These are phyloP conservation scores for Ichneumoninae sp. DNA, from an alignment of 2,888 invertebrate species.

Conservation along the genomic window DNA sequence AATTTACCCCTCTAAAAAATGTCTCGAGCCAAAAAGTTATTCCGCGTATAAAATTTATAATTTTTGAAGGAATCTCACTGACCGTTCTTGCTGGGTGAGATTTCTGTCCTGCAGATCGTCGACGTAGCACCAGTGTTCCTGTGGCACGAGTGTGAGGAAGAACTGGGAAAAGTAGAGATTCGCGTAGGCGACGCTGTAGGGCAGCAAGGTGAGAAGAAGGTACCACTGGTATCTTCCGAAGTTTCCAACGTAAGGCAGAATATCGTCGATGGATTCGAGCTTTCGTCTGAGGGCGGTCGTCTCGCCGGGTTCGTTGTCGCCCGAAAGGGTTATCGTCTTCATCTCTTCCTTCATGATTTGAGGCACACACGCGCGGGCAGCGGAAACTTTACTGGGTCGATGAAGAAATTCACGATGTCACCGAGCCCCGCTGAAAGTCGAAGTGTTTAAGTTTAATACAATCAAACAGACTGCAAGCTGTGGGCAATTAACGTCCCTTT, in stretches of 20 bases:
- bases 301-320: constrained; percentile 72
- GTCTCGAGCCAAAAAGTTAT: too few relatives aligned
- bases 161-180: constrained; percentile 85
- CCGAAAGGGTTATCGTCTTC: constrained; percentile 57
- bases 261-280: constrained; percentile 84
- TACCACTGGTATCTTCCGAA: constrained; percentile 85
- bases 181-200: constrained; percentile 85
- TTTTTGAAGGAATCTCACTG: constrained; percentile 49
- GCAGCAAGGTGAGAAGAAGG: constrained; percentile 84
- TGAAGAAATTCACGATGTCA: background rate
- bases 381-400: background rate
- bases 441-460: too few relatives aligned
- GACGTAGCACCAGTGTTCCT: constrained; percentile 85
- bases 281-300: constrained; percentile 75
- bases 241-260: constrained; percentile 85
- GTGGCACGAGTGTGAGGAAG: constrained; percentile 85
- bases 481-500: too few relatives aligned
- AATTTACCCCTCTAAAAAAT: too few relatives aligned
- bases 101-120: constrained; percentile 79
- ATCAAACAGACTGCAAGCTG: too few relatives aligned
- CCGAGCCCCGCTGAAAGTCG: background rate
- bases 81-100: constrained; percentile 83
- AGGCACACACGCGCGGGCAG: background rate
- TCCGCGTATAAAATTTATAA: too few relatives aligned
- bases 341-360: constrained; percentile 70